A percentile compares a stretch with the other conserved stretches of the same genome.
Evolutionary conservation across 2,888 invertebrate species (phyloP).

Genomic region (Bembecia ichneumoniformis): DNA sequence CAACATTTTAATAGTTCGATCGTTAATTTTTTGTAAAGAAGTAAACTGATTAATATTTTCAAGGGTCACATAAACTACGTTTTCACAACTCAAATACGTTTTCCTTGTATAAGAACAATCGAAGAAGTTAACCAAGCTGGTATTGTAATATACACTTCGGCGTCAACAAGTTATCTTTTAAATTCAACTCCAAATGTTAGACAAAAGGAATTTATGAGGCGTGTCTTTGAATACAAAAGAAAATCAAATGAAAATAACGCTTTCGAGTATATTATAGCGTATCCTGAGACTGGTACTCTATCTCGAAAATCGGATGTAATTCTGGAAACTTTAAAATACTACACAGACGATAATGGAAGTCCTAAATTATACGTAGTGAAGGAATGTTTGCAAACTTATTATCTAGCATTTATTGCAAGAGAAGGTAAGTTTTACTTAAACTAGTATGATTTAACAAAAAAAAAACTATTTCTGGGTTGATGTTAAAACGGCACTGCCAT

Average conservation of each 20-base stretch:
- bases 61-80: constrained; percentile 36
- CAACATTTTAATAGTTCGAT: background rate
- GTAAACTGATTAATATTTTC: no score
- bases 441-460: no score
- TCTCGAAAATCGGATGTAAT: constrained; percentile 24
- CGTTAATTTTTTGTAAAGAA: no score
- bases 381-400: constrained; percentile 26
- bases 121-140: constrained; percentile 18
- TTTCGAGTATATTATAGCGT: constrained; percentile 16
- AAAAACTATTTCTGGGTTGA: no score
- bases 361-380: constrained; percentile 26
- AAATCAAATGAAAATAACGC: constrained; percentile 1
- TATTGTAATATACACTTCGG: constrained; percentile 19
- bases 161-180: constrained; percentile 18
- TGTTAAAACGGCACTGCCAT: no score
- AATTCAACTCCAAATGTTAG: constrained; percentile 15
- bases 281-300: constrained; percentile 16
- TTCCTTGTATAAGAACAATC: constrained; percentile 19
- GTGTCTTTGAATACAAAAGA: background rate
- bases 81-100: constrained; percentile 28
- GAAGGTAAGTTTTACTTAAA: constrained; percentile 17
- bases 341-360: constrained; percentile 15
- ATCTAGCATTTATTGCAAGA: constrained; percentile 29
- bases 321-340: constrained; percentile 19
- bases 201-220: background rate